Conservation (phyloP, 2,797 vertebrate genomes). For the Saxicola maurus region DNA sequence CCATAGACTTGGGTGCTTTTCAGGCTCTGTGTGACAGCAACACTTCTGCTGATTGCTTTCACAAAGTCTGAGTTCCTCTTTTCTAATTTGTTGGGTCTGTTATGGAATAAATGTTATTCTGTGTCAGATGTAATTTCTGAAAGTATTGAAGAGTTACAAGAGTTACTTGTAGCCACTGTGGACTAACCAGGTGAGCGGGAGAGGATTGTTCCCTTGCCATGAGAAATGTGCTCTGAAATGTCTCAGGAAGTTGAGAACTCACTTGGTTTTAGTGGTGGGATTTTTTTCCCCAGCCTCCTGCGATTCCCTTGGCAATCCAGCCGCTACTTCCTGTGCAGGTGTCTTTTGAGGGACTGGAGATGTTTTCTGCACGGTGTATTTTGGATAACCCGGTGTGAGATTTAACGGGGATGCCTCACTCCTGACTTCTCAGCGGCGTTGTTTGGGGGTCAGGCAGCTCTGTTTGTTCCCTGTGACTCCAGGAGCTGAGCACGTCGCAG, state of each 20-base stretch:
- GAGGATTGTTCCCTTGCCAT: background rate
- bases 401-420: accelerated
- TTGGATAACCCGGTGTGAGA: accelerated
- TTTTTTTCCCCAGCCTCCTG: background rate
- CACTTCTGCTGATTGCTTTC: accelerated
- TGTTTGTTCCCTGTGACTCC: accelerated
- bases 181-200: background rate
- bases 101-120: background rate
- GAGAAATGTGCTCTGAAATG: background rate
- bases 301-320: background rate
- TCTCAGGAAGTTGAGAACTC: background rate
- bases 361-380: accelerated
- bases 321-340: background rate
- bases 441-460: accelerated
- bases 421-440: accelerated
- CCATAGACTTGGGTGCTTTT: background rate
- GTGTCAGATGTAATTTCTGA: background rate
- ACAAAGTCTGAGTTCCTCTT: background rate
- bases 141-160: accelerated
- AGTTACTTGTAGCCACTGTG: background rate
- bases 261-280: background rate
- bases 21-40: background rate
- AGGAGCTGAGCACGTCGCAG: slow-evolving; percentile 89
- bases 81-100: background rate
- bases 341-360: background rate